Conservation (phyloP, 2,797 vertebrate species). For the Neostethus bicornis region DNA sequence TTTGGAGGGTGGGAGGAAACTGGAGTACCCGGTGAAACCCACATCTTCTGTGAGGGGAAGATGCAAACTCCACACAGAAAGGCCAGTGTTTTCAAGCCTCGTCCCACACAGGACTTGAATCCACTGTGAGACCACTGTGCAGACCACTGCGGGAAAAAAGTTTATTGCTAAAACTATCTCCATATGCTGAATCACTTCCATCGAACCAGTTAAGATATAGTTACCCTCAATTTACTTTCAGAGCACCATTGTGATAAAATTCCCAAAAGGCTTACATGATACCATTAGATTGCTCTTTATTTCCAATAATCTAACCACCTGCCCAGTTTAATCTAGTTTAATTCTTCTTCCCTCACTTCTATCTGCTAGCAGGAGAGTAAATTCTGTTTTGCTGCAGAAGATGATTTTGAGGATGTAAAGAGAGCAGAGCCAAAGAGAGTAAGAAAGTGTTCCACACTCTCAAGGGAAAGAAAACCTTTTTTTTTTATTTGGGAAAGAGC, state of each 20-base stretch:
- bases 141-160: no score
- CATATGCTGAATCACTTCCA: constrained; percentile 40
- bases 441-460: constrained; percentile 63
- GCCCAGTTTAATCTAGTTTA: constrained; percentile 23
- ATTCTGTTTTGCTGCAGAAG: constrained; percentile 51
- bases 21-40: no score
- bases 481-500: constrained; percentile 58
- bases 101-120: no score
- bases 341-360: constrained; percentile 4
- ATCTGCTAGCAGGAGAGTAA: constrained; percentile 41
- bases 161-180: constrained; percentile 37
- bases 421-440: constrained; percentile 38
- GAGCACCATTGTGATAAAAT: constrained; percentile 35
- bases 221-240: constrained; percentile 21
- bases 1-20: no score
- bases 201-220: not conserved
- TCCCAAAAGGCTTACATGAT: not conserved
- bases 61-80: no score
- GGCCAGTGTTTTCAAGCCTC: no score
- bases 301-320: constrained; percentile 21
- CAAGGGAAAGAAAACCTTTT: constrained; percentile 67
- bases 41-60: no score
- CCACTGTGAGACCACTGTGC: no score
- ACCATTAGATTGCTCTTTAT: not conserved
- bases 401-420: constrained; percentile 37